Evolutionary conservation across 1,140 invertebrate species (phyloP).

Genomic region (Elysia chlorotica): DNA sequence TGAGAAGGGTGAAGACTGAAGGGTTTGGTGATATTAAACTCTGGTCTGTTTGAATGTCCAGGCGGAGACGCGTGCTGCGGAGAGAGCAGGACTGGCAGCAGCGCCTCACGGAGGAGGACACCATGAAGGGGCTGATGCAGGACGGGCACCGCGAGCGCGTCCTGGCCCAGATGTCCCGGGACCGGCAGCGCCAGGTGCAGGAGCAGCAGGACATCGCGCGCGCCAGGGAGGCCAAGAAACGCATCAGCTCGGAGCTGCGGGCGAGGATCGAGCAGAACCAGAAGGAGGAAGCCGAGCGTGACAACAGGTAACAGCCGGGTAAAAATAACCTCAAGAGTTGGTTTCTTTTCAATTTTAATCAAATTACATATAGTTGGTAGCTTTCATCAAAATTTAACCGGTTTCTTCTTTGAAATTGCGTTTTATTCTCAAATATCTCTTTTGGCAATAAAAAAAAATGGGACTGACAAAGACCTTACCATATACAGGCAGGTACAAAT

Average conservation of each 20-base stretch:
- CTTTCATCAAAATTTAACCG: background rate
- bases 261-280: constrained; percentile 44
- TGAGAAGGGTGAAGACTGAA: background rate
- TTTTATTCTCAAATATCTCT: background rate
- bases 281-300: constrained; percentile 32
- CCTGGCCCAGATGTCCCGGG: constrained; percentile 41
- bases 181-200: constrained; percentile 42
- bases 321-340: background rate
- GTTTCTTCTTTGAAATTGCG: background rate
- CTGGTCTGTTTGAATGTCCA: no score
- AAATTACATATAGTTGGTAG: background rate
- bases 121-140: constrained; percentile 48
- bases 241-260: constrained; percentile 45
- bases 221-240: constrained; percentile 50
- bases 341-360: background rate
- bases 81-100: constrained; percentile 41
- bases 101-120: constrained; percentile 36
- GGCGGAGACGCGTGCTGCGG: constrained; percentile 36
- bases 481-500: no score
- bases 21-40: no score
- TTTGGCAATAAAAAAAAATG: background rate
- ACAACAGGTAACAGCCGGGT: constrained; percentile 27
- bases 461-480: no score
- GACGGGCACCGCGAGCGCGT: constrained; percentile 53
- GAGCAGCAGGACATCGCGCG: constrained; percentile 43